phyloP scores from a whole-genome alignment of 2,888 invertebrate species.

The Chymomyza caudatula region DNA sequence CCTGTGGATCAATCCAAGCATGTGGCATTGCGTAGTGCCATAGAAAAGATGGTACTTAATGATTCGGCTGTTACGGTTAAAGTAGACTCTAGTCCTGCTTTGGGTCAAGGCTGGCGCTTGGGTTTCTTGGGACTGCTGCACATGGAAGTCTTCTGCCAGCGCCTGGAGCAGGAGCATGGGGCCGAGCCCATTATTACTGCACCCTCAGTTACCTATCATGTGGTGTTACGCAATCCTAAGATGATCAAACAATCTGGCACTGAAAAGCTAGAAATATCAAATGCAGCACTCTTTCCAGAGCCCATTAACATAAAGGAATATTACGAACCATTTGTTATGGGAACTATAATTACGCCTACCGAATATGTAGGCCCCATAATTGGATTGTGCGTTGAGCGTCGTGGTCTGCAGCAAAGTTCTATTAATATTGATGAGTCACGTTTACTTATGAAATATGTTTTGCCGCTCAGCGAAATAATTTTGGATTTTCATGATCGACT shows the following conservation, averaged over 20 bases:
- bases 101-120: slow-evolving; percentile 92
- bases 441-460: slow-evolving; percentile 87
- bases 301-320: slow-evolving; percentile 84
- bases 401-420: slow-evolving; percentile 82
- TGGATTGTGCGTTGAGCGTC: slow-evolving; percentile 85
- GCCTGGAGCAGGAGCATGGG: slow-evolving; percentile 90
- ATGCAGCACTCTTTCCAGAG: slow-evolving; percentile 87
- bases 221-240: slow-evolving; percentile 86
- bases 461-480: slow-evolving; percentile 96
- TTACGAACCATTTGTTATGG: slow-evolving; percentile 91
- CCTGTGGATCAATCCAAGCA: slow-evolving; percentile 94
- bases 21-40: slow-evolving; percentile 85
- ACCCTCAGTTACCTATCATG: slow-evolving; percentile 90
- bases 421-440: slow-evolving; percentile 90
- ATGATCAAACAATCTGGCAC: slow-evolving; percentile 83
- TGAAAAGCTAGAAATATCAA: slow-evolving; percentile 83
- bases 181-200: slow-evolving; percentile 90
- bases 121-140: slow-evolving; percentile 92
- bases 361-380: slow-evolving; percentile 85
- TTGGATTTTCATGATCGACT: slow-evolving; percentile 95
- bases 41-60: slow-evolving; percentile 94
- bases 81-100: slow-evolving; percentile 89
- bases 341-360: slow-evolving; percentile 92
- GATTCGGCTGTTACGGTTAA: slow-evolving; percentile 93
- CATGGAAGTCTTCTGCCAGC: slow-evolving; percentile 92